Conservation (phyloP, 2,797 vertebrate genomes). For the Pagetopsis macropterus region DNA sequence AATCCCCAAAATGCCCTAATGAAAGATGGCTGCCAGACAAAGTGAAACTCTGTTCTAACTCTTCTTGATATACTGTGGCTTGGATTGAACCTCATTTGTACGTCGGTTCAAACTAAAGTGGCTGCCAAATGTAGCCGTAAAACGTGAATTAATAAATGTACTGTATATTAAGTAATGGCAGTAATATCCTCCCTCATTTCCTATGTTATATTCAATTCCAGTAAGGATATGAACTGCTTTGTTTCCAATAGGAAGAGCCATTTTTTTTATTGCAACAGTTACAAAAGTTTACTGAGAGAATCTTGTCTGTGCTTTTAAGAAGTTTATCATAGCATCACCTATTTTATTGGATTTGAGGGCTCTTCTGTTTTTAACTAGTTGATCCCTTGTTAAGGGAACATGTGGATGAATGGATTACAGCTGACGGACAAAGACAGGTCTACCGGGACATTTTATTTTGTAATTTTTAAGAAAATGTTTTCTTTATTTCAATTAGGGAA, state of each 20-base stretch:
- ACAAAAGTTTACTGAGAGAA: background rate
- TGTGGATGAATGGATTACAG: no score
- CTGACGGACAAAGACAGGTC: background rate
- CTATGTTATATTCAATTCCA: constrained; percentile 30
- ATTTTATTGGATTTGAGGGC: background rate
- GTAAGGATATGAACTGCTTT: constrained; percentile 22
- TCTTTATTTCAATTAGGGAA: background rate
- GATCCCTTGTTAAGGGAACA: no score
- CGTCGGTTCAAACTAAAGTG: constrained; percentile 12
- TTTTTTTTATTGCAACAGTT: background rate
- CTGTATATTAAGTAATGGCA: constrained; percentile 25
- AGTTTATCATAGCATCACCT: background rate
- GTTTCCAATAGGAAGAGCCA: constrained; percentile 9
- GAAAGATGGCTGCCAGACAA: constrained; percentile 33
- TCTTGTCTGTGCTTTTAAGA: background rate
- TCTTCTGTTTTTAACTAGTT: background rate
- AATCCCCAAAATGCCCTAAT: constrained; percentile 28
- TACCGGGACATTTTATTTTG: background rate
- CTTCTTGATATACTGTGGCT: constrained; percentile 26
- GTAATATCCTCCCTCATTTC: constrained; percentile 38
- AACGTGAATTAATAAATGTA: constrained; percentile 30
- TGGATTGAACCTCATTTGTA: constrained; percentile 25
- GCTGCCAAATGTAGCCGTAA: constrained; percentile 25
- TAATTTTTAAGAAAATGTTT: background rate
- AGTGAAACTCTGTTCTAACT: constrained; percentile 9